phyloP scores from a whole-genome alignment of 1,140 invertebrate genomes.

The Neuroterus valhalla region DNA sequence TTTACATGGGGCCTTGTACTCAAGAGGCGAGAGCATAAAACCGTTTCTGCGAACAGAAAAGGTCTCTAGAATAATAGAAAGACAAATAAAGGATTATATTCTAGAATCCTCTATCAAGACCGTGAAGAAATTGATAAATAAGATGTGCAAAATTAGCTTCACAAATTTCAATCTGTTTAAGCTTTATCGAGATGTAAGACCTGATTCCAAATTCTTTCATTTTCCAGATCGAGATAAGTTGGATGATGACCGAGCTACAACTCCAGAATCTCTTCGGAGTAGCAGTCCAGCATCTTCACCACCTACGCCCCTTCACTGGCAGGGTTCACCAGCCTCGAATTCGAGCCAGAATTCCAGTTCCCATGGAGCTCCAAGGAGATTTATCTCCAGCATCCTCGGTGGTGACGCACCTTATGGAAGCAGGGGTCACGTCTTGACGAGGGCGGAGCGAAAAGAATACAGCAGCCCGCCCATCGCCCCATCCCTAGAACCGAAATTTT shows the following conservation, averaged over 20 bases:
- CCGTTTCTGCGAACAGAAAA: too few relatives aligned
- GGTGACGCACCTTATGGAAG: constrained; percentile 85
- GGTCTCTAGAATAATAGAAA: too few relatives aligned
- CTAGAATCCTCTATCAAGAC: too few relatives aligned
- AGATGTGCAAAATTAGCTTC: too few relatives aligned
- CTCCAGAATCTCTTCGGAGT: constrained; percentile 68
- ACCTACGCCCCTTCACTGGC: constrained; percentile 57
- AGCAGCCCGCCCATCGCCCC: constrained; percentile 76
- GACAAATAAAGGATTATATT: too few relatives aligned
- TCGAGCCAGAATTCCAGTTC: constrained; percentile 35
- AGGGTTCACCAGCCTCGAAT: constrained; percentile 46
- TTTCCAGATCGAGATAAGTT: constrained; percentile 69
- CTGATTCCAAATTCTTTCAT: not conserved
- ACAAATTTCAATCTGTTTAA: too few relatives aligned
- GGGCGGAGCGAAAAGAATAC: constrained; percentile 87
- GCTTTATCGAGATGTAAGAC: too few relatives aligned
- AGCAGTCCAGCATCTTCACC: constrained; percentile 63
- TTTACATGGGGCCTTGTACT: constrained; percentile 32
- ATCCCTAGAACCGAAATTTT: constrained; percentile 68
- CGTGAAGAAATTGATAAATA: too few relatives aligned
- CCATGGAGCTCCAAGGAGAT: constrained; percentile 73
- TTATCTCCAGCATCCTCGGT: constrained; percentile 85
- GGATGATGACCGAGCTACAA: constrained; percentile 71
- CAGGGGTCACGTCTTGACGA: constrained; percentile 82
- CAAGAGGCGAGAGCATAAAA: not conserved